These are phyloP conservation scores for Latrodectus hesperus DNA, from an alignment of 2,888 invertebrate species.

Conservation along the genomic window DNA sequence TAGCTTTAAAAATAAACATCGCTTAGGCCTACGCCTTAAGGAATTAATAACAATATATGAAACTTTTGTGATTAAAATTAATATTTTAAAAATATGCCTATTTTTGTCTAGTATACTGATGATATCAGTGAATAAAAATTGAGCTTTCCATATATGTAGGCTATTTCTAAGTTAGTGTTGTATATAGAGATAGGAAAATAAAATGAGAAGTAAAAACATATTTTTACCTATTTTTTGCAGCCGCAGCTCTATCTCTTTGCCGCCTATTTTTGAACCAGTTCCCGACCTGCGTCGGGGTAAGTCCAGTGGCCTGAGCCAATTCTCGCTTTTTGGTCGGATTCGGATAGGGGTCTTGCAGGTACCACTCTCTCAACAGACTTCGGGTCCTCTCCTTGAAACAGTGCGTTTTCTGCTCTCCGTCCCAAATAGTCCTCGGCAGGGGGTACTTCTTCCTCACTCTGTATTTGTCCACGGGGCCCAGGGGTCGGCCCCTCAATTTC, in stretches of 20 bases:
- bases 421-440: constrained; percentile 93
- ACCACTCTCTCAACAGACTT: constrained; percentile 96
- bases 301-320: constrained; percentile 90
- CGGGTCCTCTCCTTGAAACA: constrained; percentile 96
- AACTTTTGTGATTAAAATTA: too few relatives aligned
- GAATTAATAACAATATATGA: too few relatives aligned
- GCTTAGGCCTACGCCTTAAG: too few relatives aligned
- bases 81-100: too few relatives aligned
- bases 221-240: constrained; percentile 93
- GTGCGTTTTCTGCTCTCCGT: constrained; percentile 96
- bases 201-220: background rate
- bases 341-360: constrained; percentile 95
- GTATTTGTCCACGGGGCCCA: constrained; percentile 95
- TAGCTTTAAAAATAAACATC: too few relatives aligned
- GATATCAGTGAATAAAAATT: too few relatives aligned
- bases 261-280: constrained; percentile 95
- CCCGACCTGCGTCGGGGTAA: constrained; percentile 94
- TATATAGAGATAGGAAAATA: too few relatives aligned
- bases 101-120: too few relatives aligned
- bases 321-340: constrained; percentile 95
- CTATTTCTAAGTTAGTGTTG: too few relatives aligned
- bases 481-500: constrained; percentile 89
- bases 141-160: too few relatives aligned
- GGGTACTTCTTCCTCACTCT: constrained; percentile 95
- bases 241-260: constrained; percentile 90